Percentiles rank a stretch among this genome's conserved stretches.
Conservation (phyloP, 2,888 invertebrate species). For the Seira ritae region DNA sequence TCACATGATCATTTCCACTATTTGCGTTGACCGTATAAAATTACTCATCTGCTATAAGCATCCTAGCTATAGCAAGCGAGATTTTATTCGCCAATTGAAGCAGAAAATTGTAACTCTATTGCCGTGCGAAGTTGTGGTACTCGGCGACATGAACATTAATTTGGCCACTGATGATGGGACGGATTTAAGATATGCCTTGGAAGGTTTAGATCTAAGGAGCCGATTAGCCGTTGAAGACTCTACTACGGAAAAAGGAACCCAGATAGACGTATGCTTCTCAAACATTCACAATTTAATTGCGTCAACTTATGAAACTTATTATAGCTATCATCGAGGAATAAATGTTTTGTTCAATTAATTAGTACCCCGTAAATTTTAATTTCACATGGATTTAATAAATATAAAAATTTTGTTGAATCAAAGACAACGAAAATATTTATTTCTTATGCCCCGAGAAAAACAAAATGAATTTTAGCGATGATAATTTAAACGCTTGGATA, state of each 20-base stretch:
- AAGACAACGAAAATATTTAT: too few species aligned
- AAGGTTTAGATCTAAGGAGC: neutral
- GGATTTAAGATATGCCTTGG: neutral
- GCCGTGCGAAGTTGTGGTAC: neutral
- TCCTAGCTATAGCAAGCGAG: neutral
- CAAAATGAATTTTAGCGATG: too few species aligned
- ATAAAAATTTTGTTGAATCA: too few species aligned
- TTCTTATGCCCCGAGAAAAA: too few species aligned
- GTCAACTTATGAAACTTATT: constrained; percentile 31
- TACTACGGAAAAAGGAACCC: neutral
- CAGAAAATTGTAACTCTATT: neutral
- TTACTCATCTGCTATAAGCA: constrained; percentile 19
- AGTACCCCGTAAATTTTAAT: too few species aligned
- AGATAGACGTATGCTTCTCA: too few species aligned
- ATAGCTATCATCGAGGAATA: constrained; percentile 42
- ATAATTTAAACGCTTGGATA: too few species aligned
- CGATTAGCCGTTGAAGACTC: neutral
- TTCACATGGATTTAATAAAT: too few species aligned
- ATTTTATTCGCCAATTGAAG: neutral
- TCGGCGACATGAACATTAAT: constrained; percentile 36
- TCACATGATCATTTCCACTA: neutral
- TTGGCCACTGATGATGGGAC: neutral
- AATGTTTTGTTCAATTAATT: too few species aligned
- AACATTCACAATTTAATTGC: neutral
- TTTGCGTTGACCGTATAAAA: neutral